A percentile compares a stretch with the other conserved stretches of the same genome.
These are phyloP conservation scores for Tragelaphus eurycerus DNA, from an alignment of 2,797 vertebrate genomes.

Conservation along the genomic window DNA sequence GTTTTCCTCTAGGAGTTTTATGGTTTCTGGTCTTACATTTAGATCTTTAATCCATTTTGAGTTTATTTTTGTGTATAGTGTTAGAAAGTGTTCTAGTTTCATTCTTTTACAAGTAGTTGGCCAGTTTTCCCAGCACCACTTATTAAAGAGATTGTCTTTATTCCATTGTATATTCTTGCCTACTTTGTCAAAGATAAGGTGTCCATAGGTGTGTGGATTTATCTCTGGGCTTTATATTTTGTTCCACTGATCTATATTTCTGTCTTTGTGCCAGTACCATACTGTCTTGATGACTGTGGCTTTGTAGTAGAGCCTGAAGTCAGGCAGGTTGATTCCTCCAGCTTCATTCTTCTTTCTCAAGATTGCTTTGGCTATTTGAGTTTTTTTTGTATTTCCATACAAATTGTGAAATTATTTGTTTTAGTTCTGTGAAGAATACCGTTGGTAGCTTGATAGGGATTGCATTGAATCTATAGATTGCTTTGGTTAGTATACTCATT, in stretches of 20 bases:
- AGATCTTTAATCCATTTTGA: no score
- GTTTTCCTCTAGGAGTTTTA: neutral
- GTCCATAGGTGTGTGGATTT: rapidly evolving
- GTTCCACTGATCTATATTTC: neutral
- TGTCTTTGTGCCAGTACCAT: neutral
- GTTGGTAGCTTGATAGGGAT: neutral
- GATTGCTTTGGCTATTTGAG: neutral
- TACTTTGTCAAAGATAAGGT: neutral
- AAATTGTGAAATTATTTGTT: neutral
- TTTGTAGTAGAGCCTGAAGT: neutral
- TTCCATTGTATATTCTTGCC: neutral
- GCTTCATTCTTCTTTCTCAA: neutral
- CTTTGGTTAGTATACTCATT: neutral
- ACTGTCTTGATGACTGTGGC: neutral
- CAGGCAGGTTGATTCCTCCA: neutral
- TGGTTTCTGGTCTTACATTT: no score
- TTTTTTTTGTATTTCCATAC: neutral
- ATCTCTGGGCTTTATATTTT: neutral
- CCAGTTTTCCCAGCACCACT: neutral
- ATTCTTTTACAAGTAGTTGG: neutral
- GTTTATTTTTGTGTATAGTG: neutral
- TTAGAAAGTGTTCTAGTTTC: neutral
- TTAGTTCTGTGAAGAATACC: neutral
- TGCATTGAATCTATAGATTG: neutral
- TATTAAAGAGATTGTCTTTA: neutral